phyloP scores from a whole-genome alignment of 2,797 vertebrate species.

The Epinephelus awoara region DNA sequence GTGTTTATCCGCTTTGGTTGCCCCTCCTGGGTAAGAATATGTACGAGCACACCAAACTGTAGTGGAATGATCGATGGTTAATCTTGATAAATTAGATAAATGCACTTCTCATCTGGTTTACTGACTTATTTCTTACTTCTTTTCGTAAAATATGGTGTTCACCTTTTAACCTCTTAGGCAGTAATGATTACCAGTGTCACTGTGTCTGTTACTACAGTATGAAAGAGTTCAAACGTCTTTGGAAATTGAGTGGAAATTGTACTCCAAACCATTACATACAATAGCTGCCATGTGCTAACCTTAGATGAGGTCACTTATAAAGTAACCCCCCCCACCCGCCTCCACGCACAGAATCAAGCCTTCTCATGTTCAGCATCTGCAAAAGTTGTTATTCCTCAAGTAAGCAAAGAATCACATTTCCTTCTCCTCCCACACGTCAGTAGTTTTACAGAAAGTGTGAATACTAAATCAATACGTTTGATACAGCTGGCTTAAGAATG shows the following conservation, averaged over 20 bases:
- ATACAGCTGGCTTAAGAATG: neutral
- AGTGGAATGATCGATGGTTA: neutral
- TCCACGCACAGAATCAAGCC: conserved; percentile 50
- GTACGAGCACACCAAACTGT: neutral
- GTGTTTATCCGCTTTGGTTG: neutral
- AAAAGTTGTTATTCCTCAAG: conserved; percentile 56
- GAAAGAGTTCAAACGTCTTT: conserved; percentile 6
- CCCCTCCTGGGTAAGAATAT: conserved; percentile 4
- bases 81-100: conserved; percentile 17
- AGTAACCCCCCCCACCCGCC: conserved; percentile 41
- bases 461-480: conserved; percentile 29
- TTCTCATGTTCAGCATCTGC: conserved; percentile 70
- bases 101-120: neutral
- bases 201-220: neutral
- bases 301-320: conserved; percentile 69
- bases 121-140: neutral
- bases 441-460: conserved; percentile 45
- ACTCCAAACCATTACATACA: conserved; percentile 29
- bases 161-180: conserved; percentile 2
- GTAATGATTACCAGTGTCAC: neutral
- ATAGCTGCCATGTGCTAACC: conserved; percentile 48
- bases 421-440: conserved; percentile 59
- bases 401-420: conserved; percentile 59
- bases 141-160: neutral
- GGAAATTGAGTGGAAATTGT: conserved; percentile 24